These are phyloP conservation scores for Donacobius atricapilla DNA, from an alignment of 2,113 vertebrate species.

Conservation along the genomic window DNA sequence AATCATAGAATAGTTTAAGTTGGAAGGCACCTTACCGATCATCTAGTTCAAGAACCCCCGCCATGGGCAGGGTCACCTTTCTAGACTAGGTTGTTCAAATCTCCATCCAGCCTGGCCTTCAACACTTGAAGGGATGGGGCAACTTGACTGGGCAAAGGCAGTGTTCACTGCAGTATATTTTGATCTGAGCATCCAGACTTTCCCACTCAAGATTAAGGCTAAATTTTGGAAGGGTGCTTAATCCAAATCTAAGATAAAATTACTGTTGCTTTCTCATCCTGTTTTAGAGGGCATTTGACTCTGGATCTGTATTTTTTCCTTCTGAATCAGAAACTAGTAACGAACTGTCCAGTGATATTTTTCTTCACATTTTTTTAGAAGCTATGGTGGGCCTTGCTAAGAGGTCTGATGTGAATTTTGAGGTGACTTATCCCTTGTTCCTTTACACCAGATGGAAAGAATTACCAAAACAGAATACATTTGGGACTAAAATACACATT, in stretches of 20 bases:
- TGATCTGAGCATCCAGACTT: not conserved
- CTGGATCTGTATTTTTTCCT: not conserved
- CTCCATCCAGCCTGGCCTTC: not conserved
- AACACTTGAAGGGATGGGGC: not conserved
- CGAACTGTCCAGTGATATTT: not conserved
- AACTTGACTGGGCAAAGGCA: not conserved
- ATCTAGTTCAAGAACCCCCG: not conserved
- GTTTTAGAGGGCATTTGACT: not conserved
- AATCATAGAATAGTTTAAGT: not conserved
- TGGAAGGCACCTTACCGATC: not conserved
- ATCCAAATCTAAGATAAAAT: not conserved
- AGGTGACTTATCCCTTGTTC: not conserved
- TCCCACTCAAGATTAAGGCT: not conserved
- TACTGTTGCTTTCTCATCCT: not conserved
- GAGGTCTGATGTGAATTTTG: not conserved
- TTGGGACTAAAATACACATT: not conserved
- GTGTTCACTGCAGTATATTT: not conserved
- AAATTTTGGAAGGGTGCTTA: not conserved
- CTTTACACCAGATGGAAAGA: not conserved
- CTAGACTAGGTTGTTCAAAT: not conserved
- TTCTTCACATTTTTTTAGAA: not conserved
- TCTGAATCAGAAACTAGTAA: not conserved
- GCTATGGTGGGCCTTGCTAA: not conserved
- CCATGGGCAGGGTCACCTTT: not conserved
- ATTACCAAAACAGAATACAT: not conserved